These are phyloP conservation scores for Nothocercus nigrocapillus DNA, from an alignment of 2,113 vertebrate species.

Conservation along the genomic window DNA sequence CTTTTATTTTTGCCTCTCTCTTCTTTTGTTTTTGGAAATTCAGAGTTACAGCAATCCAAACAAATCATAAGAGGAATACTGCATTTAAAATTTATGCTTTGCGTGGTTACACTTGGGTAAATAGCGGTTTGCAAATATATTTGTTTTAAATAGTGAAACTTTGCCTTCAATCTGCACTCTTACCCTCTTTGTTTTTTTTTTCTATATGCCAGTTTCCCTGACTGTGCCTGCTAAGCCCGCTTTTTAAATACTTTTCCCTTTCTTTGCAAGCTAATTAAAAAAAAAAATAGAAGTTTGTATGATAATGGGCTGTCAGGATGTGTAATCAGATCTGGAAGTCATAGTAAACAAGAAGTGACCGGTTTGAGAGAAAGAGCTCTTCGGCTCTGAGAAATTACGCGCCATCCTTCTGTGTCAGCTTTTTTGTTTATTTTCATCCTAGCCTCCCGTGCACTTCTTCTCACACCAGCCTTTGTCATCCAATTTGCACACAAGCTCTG, in stretches of 20 bases:
- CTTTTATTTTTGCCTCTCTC: too few species aligned
- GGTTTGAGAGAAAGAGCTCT: background rate
- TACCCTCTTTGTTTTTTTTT: background rate
- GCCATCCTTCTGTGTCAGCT: background rate
- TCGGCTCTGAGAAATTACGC: background rate
- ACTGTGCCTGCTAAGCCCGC: background rate
- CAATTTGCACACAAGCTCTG: background rate
- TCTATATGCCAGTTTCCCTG: background rate
- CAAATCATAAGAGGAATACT: background rate
- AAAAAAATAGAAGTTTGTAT: background rate
- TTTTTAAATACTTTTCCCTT: background rate
- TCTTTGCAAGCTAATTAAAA: background rate
- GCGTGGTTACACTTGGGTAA: background rate
- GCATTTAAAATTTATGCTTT: background rate
- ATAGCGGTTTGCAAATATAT: background rate
- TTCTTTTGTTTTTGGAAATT: background rate
- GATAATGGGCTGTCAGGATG: constrained; percentile 32
- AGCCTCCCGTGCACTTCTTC: background rate
- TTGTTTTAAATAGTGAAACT: background rate
- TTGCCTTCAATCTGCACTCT: background rate
- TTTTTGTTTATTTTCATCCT: background rate
- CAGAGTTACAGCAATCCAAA: background rate
- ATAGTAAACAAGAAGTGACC: constrained; percentile 10
- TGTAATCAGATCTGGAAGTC: background rate
- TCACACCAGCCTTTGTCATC: background rate